These are phyloP conservation scores for Onchidella celtica DNA, from an alignment of 2,888 invertebrate genomes.

Conservation along the genomic window DNA sequence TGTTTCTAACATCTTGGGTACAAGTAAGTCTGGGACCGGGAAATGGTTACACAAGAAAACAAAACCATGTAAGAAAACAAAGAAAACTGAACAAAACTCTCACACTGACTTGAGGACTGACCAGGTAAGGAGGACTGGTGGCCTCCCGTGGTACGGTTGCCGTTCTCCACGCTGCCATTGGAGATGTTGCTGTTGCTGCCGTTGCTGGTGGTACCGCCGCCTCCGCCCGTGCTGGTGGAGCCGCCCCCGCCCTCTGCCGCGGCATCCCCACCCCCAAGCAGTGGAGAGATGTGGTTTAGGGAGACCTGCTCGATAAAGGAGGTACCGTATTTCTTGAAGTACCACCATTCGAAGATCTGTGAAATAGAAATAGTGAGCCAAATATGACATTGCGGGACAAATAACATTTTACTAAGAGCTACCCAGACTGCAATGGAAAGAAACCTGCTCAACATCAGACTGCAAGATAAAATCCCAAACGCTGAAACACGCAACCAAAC, in stretches of 20 bases:
- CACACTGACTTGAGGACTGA: constrained; percentile 40
- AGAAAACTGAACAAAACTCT: not conserved
- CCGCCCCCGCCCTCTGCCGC: constrained; percentile 16
- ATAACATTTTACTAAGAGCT: too few relatives aligned
- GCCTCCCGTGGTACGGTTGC: constrained; percentile 9
- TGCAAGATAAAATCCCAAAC: too few relatives aligned
- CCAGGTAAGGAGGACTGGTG: constrained; percentile 45
- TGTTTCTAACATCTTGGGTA: too few relatives aligned
- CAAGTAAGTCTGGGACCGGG: too few relatives aligned
- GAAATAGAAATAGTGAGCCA: not conserved
- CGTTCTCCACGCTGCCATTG: constrained; percentile 54
- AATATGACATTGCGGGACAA: too few relatives aligned
- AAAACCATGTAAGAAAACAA: not conserved
- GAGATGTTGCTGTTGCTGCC: constrained; percentile 54
- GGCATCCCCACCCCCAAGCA: constrained; percentile 86
- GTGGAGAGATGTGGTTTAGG: constrained; percentile 94
- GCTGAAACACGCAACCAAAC: too few relatives aligned
- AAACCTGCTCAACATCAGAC: too few relatives aligned
- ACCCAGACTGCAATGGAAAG: too few relatives aligned
- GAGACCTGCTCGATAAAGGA: constrained; percentile 98
- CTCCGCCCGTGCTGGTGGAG: not conserved
- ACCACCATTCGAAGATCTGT: constrained; percentile 97
- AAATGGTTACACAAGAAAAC: too few relatives aligned
- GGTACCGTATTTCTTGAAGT: constrained; percentile 98
- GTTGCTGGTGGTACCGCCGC: constrained; percentile 32